These are phyloP conservation scores for Seriola dumerili DNA, from an alignment of 2,113 vertebrate genomes.

Conservation along the genomic window DNA sequence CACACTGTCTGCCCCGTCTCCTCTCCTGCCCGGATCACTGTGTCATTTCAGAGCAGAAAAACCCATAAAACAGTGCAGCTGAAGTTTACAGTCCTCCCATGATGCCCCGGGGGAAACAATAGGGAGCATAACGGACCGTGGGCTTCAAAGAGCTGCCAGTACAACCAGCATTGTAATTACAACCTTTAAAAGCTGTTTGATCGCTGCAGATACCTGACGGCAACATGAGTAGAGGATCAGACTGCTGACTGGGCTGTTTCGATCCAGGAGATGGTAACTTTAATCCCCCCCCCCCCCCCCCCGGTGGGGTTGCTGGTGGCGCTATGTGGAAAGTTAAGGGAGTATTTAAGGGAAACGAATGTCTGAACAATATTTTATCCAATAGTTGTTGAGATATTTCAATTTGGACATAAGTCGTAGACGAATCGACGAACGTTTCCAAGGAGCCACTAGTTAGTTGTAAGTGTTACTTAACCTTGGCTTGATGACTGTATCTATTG, in stretches of 20 bases:
- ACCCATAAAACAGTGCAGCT: constrained; percentile 18
- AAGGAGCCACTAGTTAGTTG: too few relatives aligned
- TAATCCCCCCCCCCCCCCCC: too few relatives aligned
- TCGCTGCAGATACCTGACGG: constrained; percentile 17
- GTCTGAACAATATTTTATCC: too few relatives aligned
- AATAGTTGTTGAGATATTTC: too few relatives aligned
- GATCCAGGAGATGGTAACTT: too few relatives aligned
- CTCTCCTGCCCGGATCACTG: background rate
- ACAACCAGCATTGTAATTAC: constrained; percentile 36
- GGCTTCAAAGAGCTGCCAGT: constrained; percentile 43
- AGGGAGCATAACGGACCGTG: background rate
- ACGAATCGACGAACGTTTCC: too few relatives aligned
- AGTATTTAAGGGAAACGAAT: too few relatives aligned
- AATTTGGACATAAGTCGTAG: too few relatives aligned
- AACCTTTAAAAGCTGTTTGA: constrained; percentile 37
- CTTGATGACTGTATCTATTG: too few relatives aligned
- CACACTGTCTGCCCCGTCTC: background rate
- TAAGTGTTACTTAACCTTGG: too few relatives aligned
- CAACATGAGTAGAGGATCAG: constrained; percentile 2
- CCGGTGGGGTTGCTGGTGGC: too few relatives aligned
- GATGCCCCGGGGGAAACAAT: constrained; percentile 25
- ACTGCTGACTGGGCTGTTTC: constrained; percentile 8
- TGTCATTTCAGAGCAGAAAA: constrained; percentile 26
- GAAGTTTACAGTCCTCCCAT: constrained; percentile 23
- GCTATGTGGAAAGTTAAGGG: too few relatives aligned